Percentiles rank a stretch among this genome's conserved stretches.
Evolutionary conservation across 2,797 vertebrate genomes (phyloP).

Genomic region (Sphaeramia orbicularis): DNA sequence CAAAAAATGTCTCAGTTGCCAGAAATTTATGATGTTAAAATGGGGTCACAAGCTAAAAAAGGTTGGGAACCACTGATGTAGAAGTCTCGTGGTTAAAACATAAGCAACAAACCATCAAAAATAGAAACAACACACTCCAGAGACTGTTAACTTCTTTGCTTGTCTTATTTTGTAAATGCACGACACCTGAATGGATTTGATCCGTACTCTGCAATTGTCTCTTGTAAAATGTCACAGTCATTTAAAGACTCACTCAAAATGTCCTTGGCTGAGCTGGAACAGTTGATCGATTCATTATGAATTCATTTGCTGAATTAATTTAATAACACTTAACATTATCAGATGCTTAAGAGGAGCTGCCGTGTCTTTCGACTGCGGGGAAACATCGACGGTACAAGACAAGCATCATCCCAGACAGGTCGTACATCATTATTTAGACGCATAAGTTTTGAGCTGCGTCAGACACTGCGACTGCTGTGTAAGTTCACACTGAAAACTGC

Average conservation of each 20-base stretch:
- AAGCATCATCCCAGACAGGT: constrained; percentile 2
- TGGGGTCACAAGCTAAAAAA: too few species aligned
- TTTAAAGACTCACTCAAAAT: constrained; percentile 23
- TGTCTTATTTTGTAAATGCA: not conserved
- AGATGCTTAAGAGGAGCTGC: constrained; percentile 10
- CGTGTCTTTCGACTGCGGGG: constrained; percentile 15
- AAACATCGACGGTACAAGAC: constrained; percentile 27
- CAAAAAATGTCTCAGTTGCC: too few species aligned
- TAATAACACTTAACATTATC: constrained; percentile 31
- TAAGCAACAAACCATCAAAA: too few species aligned
- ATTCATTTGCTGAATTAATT: constrained; percentile 24
- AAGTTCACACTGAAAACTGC: not conserved
- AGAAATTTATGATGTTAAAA: too few species aligned
- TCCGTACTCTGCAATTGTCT: not conserved
- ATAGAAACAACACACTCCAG: too few species aligned
- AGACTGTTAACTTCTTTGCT: too few species aligned
- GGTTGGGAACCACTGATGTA: too few species aligned
- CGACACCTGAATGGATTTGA: too few species aligned
- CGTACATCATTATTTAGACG: constrained; percentile 11
- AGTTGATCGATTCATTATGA: constrained; percentile 39
- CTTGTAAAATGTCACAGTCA: constrained; percentile 42
- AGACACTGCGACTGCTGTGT: not conserved
- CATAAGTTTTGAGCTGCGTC: constrained; percentile 5
- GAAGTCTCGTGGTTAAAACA: too few species aligned
- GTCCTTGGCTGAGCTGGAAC: constrained; percentile 16